A percentile compares a stretch with the other conserved stretches of the same genome.
phyloP scores from a whole-genome alignment of 2,888 invertebrate genomes.

The Drosophila ezoana region DNA sequence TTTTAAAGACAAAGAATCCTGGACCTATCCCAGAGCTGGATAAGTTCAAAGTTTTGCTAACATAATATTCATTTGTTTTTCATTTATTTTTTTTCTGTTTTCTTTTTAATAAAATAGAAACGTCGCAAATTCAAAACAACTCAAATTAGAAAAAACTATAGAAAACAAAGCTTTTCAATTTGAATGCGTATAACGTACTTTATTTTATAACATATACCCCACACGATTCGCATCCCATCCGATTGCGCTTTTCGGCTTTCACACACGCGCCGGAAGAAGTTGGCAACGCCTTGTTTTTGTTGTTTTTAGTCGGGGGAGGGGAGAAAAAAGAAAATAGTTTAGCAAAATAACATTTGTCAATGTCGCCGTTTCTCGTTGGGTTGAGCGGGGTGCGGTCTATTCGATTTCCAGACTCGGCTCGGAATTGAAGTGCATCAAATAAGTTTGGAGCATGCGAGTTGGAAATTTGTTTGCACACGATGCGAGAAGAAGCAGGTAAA shows the following conservation, averaged over 20 bases:
- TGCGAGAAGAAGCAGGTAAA: slow-evolving; percentile 8
- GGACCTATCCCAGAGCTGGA: no score
- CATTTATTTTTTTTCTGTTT: no score
- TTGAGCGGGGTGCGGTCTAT: neutral
- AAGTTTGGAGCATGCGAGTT: slow-evolving; percentile 64
- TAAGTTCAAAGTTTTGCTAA: no score
- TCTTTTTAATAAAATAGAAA: no score
- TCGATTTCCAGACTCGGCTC: slow-evolving; percentile 20
- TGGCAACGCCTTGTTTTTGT: slow-evolving; percentile 21
- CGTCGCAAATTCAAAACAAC: no score
- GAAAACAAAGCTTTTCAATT: no score
- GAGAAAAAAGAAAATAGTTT: slow-evolving; percentile 42
- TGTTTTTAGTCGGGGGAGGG: neutral
- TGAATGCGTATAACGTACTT: no score
- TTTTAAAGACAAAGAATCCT: no score
- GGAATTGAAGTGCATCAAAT: slow-evolving; percentile 67
- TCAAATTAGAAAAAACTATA: no score
- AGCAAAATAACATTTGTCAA: slow-evolving; percentile 71
- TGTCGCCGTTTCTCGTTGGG: slow-evolving; percentile 40
- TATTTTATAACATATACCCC: no score
- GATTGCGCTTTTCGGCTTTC: slow-evolving; percentile 11
- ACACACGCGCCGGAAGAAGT: slow-evolving; percentile 1
- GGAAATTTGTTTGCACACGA: slow-evolving; percentile 59
- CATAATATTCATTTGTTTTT: no score
- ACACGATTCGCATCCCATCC: neutral